These are phyloP conservation scores for Heliconius melpomene DNA, from an alignment of 1,140 invertebrate genomes.

Conservation along the genomic window DNA sequence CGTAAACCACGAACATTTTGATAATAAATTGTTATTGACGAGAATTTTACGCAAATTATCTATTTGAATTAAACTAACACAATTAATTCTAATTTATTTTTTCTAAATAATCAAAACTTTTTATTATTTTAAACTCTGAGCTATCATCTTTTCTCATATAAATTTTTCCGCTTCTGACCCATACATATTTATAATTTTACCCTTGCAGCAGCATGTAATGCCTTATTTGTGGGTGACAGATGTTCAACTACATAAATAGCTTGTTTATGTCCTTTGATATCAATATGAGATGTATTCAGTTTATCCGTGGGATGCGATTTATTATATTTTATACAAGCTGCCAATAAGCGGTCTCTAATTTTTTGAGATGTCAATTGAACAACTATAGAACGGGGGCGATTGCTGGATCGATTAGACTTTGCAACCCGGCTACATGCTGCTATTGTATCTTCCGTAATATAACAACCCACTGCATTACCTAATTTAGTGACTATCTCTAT, in stretches of 20 bases:
- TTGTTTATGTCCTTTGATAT: background rate
- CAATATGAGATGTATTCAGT: too few relatives aligned
- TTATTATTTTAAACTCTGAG: slow-evolving; percentile 15
- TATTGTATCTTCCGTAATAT: too few relatives aligned
- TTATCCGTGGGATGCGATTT: background rate
- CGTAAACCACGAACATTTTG: too few relatives aligned
- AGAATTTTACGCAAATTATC: too few relatives aligned
- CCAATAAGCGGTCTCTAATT: background rate
- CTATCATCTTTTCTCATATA: slow-evolving; percentile 26
- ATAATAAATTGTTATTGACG: too few relatives aligned
- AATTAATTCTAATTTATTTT: background rate
- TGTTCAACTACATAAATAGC: slow-evolving; percentile 17
- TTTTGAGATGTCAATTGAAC: background rate
- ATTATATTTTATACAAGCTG: slow-evolving; percentile 10
- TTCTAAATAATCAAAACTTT: background rate
- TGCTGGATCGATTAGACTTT: too few relatives aligned
- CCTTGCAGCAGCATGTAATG: slow-evolving; percentile 5
- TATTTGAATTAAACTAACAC: background rate
- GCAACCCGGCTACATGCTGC: too few relatives aligned
- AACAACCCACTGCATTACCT: too few relatives aligned
- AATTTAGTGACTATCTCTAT: too few relatives aligned
- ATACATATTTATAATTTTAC: slow-evolving; percentile 14
- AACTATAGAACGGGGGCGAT: too few relatives aligned
- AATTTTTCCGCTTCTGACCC: slow-evolving; percentile 15
- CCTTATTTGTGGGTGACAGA: slow-evolving; percentile 14